phyloP scores from a whole-genome alignment of 2,797 vertebrate species.

The Dipus sagitta region DNA sequence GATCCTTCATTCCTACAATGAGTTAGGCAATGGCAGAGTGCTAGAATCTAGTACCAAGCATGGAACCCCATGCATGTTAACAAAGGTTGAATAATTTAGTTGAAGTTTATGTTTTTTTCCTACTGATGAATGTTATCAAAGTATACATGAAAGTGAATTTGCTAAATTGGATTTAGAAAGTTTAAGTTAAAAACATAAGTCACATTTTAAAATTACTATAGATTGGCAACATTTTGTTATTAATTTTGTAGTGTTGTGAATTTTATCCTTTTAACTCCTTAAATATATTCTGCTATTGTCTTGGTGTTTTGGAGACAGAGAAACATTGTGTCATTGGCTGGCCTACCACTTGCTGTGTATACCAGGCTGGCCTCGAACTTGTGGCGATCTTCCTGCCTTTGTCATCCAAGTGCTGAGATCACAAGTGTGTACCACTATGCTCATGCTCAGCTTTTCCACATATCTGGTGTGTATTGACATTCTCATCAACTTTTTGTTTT shows the following conservation, averaged over 20 bases:
- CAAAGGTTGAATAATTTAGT: background rate
- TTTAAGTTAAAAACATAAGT: constrained; percentile 1
- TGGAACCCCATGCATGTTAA: background rate
- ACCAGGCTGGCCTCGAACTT: background rate
- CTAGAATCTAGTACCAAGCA: background rate
- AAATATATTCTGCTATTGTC: background rate
- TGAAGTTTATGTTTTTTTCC: background rate
- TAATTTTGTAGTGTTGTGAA: background rate
- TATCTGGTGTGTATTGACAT: background rate
- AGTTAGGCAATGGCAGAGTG: background rate
- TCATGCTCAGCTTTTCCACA: background rate
- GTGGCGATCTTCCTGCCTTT: no score
- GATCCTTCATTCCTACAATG: background rate
- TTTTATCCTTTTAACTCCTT: background rate
- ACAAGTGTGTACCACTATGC: background rate
- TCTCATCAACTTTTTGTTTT: background rate
- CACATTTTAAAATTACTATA: constrained; percentile 16
- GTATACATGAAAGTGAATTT: constrained; percentile 23
- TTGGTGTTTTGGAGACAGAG: background rate
- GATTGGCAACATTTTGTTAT: background rate
- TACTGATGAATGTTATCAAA: background rate
- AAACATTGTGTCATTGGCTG: background rate
- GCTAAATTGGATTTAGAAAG: background rate
- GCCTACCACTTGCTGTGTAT: background rate
- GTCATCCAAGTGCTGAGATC: background rate